Base-by-base conservation (phyloP, 2,888 invertebrate genomes). In the Cryptocheilus praepositus region DNA sequence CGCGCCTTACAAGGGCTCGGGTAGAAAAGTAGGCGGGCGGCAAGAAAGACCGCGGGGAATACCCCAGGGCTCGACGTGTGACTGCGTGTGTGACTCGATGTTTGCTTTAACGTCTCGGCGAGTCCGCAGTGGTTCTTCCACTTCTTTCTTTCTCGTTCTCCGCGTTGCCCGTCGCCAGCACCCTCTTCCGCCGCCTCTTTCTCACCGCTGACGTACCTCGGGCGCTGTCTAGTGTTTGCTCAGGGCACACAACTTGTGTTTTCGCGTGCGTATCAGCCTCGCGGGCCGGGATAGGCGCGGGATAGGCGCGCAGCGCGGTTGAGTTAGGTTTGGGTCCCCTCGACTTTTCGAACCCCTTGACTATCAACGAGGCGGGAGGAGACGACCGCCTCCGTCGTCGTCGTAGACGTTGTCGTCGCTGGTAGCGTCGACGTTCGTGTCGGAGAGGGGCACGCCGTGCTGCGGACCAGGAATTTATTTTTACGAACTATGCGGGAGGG, bases 91-190 rank as follows among this genome's bases (percentile, higher is more conserved):
- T 83, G 83, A 85, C 81, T 74, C 77, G 78, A 55, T 87, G 84
- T 88, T 88, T 88, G 84, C 85, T 81, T 88, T 88, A 82, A 85
- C 88, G 87, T 88, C 86, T 86, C 84, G 78, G 74, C 83, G 85
- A 77, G 74, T 79, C 74, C 80, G 76, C 79, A 77, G 52, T 49
- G 60, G 45, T 62, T 60, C 63, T 63, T 68, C 51, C 16, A 58
- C 43, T 55, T 61, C 61, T 67, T 61, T 70, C 69, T 52, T 71
- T 60, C 60, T 61, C 67, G 62, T 64, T 46, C 53, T 46, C 66
- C 57, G 61, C 71, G 58, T 67, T 49, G 63, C 68, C 63, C 62
- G 49, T 44, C 70, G 71, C 25, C 59, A 57, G 58, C 54, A 68
- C 53, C 53, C 54, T 59, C 68, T 49, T 25, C 52, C 49, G 16